Evolutionary conservation across 2,797 vertebrate genomes (phyloP).

Genomic region (Thamnophis elegans): DNA sequence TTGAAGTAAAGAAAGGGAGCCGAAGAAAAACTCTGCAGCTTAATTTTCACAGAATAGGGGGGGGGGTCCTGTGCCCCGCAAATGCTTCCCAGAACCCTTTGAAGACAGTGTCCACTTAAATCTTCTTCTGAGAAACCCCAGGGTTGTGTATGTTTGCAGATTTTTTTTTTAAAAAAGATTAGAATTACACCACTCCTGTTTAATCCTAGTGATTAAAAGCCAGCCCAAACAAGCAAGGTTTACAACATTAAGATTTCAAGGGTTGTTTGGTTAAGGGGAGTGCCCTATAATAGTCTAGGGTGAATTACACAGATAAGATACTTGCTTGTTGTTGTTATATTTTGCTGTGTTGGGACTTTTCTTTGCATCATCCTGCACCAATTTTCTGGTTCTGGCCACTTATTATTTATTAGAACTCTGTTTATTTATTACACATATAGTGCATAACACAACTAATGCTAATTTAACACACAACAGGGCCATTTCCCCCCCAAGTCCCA

Average conservation of each 20-base stretch:
- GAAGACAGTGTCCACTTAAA: background rate
- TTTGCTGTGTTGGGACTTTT: background rate
- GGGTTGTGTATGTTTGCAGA: background rate
- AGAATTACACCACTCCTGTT: background rate
- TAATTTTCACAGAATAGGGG: background rate
- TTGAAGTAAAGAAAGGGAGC: background rate
- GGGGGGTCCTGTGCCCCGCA: background rate
- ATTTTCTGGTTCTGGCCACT: background rate
- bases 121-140: background rate
- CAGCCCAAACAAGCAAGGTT: background rate
- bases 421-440: background rate
- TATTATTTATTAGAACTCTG: background rate
- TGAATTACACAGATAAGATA: too few relatives aligned
- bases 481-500: background rate
- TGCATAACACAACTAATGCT: background rate
- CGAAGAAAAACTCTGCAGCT: background rate
- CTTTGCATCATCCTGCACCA: background rate
- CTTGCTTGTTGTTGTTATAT: background rate
- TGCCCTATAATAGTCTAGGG: background rate
- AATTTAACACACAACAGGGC: background rate
- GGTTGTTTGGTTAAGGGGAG: background rate
- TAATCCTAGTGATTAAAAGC: background rate
- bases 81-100: background rate
- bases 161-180: background rate
- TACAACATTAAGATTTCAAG: background rate